These are phyloP conservation scores for Ophiodon elongatus DNA, from an alignment of 2,113 vertebrate species.

Conservation along the genomic window DNA sequence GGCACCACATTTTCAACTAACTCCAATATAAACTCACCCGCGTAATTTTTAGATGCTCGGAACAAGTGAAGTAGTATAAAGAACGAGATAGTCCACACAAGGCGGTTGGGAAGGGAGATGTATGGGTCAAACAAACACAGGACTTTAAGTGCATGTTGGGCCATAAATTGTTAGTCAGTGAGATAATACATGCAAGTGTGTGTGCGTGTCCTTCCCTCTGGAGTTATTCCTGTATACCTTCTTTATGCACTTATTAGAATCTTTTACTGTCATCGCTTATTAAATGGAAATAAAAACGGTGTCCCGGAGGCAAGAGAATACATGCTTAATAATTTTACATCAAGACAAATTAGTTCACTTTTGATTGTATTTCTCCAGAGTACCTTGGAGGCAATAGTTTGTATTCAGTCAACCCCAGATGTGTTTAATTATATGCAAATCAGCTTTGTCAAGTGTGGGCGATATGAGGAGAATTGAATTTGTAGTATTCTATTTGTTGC, in stretches of 20 bases:
- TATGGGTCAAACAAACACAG: too few relatives aligned
- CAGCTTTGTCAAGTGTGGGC: slow-evolving; percentile 16
- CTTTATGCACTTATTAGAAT: slow-evolving; percentile 25
- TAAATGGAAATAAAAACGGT: slow-evolving; percentile 52
- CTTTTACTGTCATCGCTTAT: slow-evolving; percentile 44
- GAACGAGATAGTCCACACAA: too few relatives aligned
- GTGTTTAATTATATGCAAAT: slow-evolving; percentile 70
- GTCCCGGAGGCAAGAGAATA: slow-evolving; percentile 62
- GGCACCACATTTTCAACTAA: too few relatives aligned
- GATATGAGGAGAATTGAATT: slow-evolving; percentile 29
- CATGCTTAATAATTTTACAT: slow-evolving; percentile 77
- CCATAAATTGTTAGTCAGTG: not conserved
- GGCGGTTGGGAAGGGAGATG: too few relatives aligned
- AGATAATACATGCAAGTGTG: not conserved
- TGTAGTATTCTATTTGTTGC: not conserved
- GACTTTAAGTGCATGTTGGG: too few relatives aligned
- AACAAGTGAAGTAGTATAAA: too few relatives aligned
- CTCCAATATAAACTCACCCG: too few relatives aligned
- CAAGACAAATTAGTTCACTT: slow-evolving; percentile 76
- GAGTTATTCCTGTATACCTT: not conserved
- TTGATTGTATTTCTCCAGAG: slow-evolving; percentile 79
- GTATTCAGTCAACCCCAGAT: slow-evolving; percentile 65
- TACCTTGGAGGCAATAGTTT: slow-evolving; percentile 77
- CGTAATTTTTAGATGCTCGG: too few relatives aligned
- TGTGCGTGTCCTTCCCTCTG: not conserved